Evolutionary conservation across 2,797 vertebrate genomes (phyloP).

Genomic region (Nothura maculosa): DNA sequence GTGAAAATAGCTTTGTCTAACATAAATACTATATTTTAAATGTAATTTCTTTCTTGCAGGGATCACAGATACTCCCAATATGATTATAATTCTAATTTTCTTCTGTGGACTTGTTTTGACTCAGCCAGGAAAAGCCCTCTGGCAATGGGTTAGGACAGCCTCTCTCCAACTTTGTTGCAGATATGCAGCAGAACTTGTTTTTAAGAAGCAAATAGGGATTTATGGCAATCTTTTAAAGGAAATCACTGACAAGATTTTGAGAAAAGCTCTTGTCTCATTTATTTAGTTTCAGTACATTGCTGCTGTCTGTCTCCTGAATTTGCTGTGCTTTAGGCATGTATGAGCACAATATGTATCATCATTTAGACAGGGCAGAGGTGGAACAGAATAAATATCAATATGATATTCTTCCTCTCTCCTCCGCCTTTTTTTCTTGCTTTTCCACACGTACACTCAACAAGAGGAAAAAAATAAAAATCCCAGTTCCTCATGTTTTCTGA

Average conservation of each 20-base stretch:
- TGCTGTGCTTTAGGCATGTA: constrained; percentile 14
- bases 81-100: constrained; percentile 21
- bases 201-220: constrained; percentile 33
- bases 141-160: background rate
- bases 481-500: background rate
- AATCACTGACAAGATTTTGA: constrained; percentile 22
- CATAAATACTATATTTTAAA: background rate
- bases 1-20: background rate
- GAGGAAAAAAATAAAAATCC: background rate
- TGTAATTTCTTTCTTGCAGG: background rate
- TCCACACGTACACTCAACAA: constrained; percentile 10
- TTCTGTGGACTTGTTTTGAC: background rate
- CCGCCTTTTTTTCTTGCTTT: constrained; percentile 13
- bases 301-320: background rate
- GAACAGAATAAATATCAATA: background rate
- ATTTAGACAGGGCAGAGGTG: background rate
- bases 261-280: constrained; percentile 10
- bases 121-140: constrained; percentile 3
- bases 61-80: constrained; percentile 8
- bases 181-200: constrained; percentile 3
- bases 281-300: constrained; percentile 9
- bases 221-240: constrained; percentile 20
- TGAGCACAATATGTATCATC: background rate
- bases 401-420: background rate
- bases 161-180: constrained; percentile 10